Evolutionary conservation across 2,888 invertebrate genomes (phyloP), one percentile per base, ranked within the genome.

Genomic region (Trichacis sp.): DNA sequence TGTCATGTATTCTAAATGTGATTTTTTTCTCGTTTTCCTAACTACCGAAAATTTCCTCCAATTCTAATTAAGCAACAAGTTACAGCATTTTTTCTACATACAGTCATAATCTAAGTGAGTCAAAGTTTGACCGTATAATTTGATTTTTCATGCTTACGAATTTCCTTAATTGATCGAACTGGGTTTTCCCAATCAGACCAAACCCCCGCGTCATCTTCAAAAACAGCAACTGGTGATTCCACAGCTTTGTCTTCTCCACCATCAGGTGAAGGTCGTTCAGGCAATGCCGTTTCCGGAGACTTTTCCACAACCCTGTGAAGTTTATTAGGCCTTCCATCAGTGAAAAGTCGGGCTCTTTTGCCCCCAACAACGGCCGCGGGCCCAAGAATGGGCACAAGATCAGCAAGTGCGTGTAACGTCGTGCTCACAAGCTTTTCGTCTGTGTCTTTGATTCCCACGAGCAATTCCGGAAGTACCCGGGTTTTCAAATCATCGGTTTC

Each of bases 301-400:
- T 67, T 67, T 67, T 63, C 55, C 52, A 6, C 14, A 15, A 14
- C 61, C 19, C 64, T 69, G 6, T 66, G 72, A 38, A 73, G 65
- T 17, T 79, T 78, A 78, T 91, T 91, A 1, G 96, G 96, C 73
- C 93, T 88, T 5, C 95, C 96, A 81, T 96, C 95, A 17, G 93
- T 92, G 80, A 97, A 97, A 53, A 94, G 86, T 81, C 91, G 92
- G 1, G 89, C 89, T 68, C 96, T 88, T 11, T 81, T 83, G 0
- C 94, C 94, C 1, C 95, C 95, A 43, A 97, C 91, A 0, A 97
- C 95, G 15, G 91, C 88, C n/a, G 91, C 88, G 11, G 95, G 92
- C 11, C 97, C 96, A 51, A 95, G 86, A 67, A 96, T 88, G 1
- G 94, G 93, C 18, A 97, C 93, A 58, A 97, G 85, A 76, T 93